Conservation (phyloP, 2,113 vertebrate species). For the Tetrax tetrax region DNA sequence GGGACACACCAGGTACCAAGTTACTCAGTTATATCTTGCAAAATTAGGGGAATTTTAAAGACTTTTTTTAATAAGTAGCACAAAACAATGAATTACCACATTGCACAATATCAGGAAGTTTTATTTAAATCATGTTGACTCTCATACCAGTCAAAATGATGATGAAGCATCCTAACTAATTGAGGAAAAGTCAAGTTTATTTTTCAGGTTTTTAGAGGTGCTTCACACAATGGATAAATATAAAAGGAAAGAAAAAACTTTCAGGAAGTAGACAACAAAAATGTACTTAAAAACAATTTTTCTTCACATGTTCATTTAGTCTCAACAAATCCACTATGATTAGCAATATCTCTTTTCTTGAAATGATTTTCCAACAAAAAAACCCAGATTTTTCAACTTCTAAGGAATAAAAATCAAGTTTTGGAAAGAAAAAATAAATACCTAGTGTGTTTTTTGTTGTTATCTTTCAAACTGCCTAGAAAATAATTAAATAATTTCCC, state of each 20-base stretch:
- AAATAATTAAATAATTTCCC: background rate
- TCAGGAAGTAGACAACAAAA: background rate
- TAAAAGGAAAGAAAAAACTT: background rate
- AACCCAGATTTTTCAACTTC: background rate
- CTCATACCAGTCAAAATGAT: background rate
- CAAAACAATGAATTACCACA: background rate
- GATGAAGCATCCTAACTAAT: background rate
- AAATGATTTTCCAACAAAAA: background rate
- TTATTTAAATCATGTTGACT: background rate
- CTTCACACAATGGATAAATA: background rate
- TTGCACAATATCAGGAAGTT: background rate
- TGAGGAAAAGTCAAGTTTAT: background rate
- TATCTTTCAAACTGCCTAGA: background rate
- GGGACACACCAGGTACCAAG: background rate
- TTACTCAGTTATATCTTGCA: background rate
- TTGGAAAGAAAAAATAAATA: background rate
- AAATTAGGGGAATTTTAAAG: background rate
- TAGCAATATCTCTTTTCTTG: background rate
- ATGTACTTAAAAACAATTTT: background rate
- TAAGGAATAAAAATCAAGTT: background rate
- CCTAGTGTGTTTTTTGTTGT: too few relatives aligned
- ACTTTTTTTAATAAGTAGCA: background rate
- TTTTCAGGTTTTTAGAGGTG: background rate
- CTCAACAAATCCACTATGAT: background rate
- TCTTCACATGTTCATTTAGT: background rate